These are phyloP conservation scores for Tipula vernalis DNA, from an alignment of 2,888 invertebrate species.

Conservation along the genomic window DNA sequence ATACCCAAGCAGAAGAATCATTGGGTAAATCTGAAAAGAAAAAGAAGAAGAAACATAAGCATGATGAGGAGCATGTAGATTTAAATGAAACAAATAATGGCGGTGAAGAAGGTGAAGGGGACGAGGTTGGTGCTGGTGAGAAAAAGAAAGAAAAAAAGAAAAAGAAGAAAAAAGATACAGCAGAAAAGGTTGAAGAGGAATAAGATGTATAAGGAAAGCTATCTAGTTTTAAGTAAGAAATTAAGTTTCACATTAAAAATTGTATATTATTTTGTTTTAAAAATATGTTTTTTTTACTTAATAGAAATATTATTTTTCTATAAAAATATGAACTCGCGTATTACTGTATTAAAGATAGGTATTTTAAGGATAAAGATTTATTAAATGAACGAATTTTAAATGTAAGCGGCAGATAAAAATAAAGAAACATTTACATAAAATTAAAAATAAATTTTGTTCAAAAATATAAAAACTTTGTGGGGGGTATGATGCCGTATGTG, in stretches of 20 bases:
- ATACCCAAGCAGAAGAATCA: constrained; percentile 26
- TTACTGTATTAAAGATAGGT: not conserved
- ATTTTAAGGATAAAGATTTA: not conserved
- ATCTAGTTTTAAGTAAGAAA: not conserved
- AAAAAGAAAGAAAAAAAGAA: constrained; percentile 51
- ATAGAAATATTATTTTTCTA: not conserved
- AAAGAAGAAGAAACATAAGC: constrained; percentile 20
- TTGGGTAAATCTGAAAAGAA: constrained; percentile 5
- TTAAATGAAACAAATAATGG: not conserved
- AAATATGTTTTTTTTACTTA: not conserved
- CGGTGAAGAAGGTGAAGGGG: constrained; percentile 21
- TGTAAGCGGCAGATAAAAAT: not conserved
- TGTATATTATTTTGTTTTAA: not conserved
- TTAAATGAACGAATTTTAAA: not conserved
- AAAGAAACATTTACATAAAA: not conserved
- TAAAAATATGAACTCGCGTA: not conserved
- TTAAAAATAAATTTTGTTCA: no score
- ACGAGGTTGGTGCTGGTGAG: constrained; percentile 16
- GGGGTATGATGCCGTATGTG: no score
- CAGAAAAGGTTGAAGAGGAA: constrained; percentile 43
- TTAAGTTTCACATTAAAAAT: not conserved
- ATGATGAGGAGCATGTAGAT: constrained; percentile 21
- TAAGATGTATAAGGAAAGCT: constrained; percentile 18
- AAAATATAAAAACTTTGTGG: no score
- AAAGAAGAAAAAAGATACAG: constrained; percentile 66